Conservation (phyloP, 2,113 vertebrate species). For the Halcyon malimbica region DNA sequence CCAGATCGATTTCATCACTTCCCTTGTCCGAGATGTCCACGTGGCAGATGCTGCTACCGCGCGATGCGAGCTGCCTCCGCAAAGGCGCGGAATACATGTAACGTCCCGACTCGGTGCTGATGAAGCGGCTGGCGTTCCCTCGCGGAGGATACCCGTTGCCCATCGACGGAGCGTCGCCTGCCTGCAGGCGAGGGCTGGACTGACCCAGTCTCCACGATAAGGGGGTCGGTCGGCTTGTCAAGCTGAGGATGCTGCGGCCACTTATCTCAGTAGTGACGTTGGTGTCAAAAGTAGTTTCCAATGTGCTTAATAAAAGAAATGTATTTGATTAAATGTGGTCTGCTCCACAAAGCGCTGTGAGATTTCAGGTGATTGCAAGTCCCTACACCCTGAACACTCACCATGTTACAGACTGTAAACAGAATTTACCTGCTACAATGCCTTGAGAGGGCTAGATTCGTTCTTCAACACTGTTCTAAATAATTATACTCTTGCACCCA, state of each 20-base stretch:
- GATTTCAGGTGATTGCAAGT: not conserved
- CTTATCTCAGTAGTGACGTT: slow-evolving; percentile 90
- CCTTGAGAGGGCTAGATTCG: not conserved
- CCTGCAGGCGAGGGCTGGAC: slow-evolving; percentile 94
- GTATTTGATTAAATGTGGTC: accelerated
- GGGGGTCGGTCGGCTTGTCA: slow-evolving; percentile 84
- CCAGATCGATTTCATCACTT: slow-evolving; percentile 82
- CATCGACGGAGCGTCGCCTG: slow-evolving; percentile 90
- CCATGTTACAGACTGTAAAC: not conserved
- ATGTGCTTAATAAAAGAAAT: slow-evolving; percentile 74
- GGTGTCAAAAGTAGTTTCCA: slow-evolving; percentile 95
- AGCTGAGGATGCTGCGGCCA: slow-evolving; percentile 89
- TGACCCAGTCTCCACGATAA: slow-evolving; percentile 94
- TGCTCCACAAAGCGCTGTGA: accelerated
- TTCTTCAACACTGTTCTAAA: not conserved
- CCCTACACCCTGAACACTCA: not conserved
- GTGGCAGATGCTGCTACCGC: slow-evolving; percentile 82
- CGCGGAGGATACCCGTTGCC: slow-evolving; percentile 87
- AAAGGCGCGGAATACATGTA: slow-evolving; percentile 88
- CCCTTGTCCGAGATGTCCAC: slow-evolving; percentile 82
- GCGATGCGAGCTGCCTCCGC: slow-evolving; percentile 85
- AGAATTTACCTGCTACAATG: not conserved
- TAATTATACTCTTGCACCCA: not conserved
- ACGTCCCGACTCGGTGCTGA: slow-evolving; percentile 76
- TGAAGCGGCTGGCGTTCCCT: slow-evolving; percentile 78